Conservation (phyloP, 2,113 vertebrate species). For the Trichomycterus rosablanca region DNA sequence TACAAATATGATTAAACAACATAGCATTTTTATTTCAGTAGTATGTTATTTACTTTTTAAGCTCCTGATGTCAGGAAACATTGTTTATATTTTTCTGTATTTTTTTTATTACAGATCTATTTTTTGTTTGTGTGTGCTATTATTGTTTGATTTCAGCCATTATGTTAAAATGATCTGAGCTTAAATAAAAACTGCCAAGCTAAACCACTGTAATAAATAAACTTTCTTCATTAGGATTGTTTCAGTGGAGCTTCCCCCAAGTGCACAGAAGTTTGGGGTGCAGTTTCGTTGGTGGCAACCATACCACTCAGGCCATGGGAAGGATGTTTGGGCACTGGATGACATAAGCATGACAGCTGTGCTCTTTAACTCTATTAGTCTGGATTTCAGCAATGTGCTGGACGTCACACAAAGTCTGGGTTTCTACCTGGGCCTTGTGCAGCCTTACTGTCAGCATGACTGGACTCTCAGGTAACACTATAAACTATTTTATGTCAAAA, state of each 20-base stretch:
- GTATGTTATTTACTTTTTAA: no score
- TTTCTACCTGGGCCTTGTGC: slow-evolving; percentile 93
- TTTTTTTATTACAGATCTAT: no score
- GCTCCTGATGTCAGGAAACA: no score
- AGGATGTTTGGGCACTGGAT: slow-evolving; percentile 95
- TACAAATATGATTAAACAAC: no score
- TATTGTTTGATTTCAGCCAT: no score
- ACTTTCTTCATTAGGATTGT: slow-evolving; percentile 81
- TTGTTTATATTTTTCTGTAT: no score
- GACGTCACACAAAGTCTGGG: slow-evolving; percentile 96
- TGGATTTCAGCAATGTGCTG: slow-evolving; percentile 92
- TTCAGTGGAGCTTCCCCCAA: slow-evolving; percentile 87
- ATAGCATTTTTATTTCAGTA: no score
- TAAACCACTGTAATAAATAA: no score
- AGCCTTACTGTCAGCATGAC: slow-evolving; percentile 92
- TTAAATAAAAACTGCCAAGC: no score
- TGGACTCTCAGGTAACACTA: slow-evolving; percentile 89
- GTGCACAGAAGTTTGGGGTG: slow-evolving; percentile 86
- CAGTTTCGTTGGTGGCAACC: slow-evolving; percentile 99
- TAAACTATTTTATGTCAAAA: no score
- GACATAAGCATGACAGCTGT: slow-evolving; percentile 97
- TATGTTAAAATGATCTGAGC: no score
- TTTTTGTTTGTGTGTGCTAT: no score
- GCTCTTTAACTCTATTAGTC: slow-evolving; percentile 94
- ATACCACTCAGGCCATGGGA: slow-evolving; percentile 87